These are phyloP conservation scores for Mactromeris polynyma DNA, from an alignment of 2,888 invertebrate genomes.

Conservation along the genomic window DNA sequence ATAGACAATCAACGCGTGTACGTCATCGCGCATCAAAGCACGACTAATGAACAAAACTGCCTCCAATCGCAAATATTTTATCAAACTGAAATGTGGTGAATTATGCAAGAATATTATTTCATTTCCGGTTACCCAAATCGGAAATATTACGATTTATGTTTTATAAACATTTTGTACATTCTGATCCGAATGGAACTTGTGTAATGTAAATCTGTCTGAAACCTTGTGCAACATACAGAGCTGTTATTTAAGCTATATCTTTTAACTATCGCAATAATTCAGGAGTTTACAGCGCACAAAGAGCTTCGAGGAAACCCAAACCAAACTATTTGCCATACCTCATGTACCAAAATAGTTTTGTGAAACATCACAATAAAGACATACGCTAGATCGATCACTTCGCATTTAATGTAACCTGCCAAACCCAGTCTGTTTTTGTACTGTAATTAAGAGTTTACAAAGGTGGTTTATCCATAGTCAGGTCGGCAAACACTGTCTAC, in stretches of 20 bases:
- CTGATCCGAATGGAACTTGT: too few species aligned
- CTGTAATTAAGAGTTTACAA: background rate
- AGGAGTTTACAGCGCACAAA: background rate
- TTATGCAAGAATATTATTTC: background rate
- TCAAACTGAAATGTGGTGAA: background rate
- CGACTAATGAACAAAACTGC: background rate
- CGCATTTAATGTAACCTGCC: background rate
- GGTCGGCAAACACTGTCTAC: background rate
- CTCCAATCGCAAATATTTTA: background rate
- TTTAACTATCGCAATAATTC: background rate
- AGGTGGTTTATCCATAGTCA: background rate
- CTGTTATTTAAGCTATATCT: too few species aligned
- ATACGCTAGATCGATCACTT: constrained; percentile 1
- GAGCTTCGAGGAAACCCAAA: background rate
- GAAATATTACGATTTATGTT: background rate
- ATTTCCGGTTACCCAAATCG: background rate
- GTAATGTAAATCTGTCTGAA: too few species aligned
- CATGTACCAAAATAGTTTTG: background rate
- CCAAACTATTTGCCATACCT: background rate
- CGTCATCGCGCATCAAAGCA: background rate
- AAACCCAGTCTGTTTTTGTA: background rate
- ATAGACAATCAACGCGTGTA: background rate
- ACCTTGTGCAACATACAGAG: too few species aligned
- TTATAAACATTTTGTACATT: too few species aligned
- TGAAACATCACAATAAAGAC: background rate